Evolutionary conservation across 2,113 vertebrate genomes (phyloP), one percentile per base, ranked within the genome.

Genomic region (Pteronura brasiliensis): DNA sequence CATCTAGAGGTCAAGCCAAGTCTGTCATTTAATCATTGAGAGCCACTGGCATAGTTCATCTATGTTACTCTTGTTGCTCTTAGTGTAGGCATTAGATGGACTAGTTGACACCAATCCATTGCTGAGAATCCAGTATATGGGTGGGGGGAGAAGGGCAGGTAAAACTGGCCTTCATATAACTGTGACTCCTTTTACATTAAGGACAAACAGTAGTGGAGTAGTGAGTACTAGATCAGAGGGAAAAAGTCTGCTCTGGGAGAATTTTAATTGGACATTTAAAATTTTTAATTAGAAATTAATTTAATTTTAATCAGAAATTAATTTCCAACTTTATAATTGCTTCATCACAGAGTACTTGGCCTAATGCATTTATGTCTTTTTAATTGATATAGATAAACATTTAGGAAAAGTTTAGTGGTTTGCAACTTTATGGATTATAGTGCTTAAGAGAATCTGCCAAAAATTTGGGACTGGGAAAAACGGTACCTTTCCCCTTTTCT

Each of bases 121-220:
- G 17, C 9, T 80, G 18, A 93, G 72, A 83, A 76, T 4, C 8
- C 20, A 44, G 11, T 77, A 44, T 82, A 13, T 83, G 12, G 1
- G 10, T 49, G 5, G 34, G 2, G 7, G 1, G 29, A 0, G 1
- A 2, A 5, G 4, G 15, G 7, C 15, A 23, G 18, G 6, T 72
- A 6, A 84, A 93, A 92, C 2, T 67, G 1, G 12, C 4, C 29
- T 82, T 95, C 47, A 59, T 57, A 84, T 67, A 59, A 36, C 34
- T 67, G 3, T 23, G 13, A 47, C 4, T n/a, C 6, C 1, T 47
- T 76, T 86, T 47, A 65, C 31, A 4, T 27, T 42, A 92, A 76
- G 80, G 69, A 18, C 4, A 36, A 31, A 15, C 9, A 15, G 0
- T 29, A 15, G 14, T 76, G 18, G 47, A 59, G 1, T 21, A 39